These are phyloP conservation scores for Gastrophryne carolinensis DNA, from an alignment of 2,797 vertebrate genomes.

Conservation along the genomic window DNA sequence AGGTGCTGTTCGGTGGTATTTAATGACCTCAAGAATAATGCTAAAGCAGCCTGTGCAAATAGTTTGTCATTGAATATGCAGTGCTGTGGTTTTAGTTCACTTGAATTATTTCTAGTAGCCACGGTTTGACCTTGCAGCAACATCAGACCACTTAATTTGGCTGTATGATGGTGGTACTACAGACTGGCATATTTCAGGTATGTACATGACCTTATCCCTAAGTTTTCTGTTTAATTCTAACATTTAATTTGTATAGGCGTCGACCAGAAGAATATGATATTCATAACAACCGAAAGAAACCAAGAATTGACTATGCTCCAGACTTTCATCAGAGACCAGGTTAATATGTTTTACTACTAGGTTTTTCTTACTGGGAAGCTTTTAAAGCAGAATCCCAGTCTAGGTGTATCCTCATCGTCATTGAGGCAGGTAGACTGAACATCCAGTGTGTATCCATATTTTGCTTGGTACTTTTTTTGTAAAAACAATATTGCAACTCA, in stretches of 20 bases:
- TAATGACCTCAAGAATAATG: no score
- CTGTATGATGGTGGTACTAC: neutral
- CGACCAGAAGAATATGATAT: constrained; percentile 97
- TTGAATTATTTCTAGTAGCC: neutral
- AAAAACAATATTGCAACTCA: no score
- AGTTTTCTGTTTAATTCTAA: constrained; percentile 78
- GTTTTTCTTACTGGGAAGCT: no score
- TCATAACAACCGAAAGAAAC: constrained; percentile 96
- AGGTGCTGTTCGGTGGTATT: no score
- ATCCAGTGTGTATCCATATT: no score
- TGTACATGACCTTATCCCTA: constrained; percentile 7
- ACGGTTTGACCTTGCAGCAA: constrained; percentile 1
- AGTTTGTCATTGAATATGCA: constrained; percentile 8
- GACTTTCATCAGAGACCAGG: constrained; percentile 98
- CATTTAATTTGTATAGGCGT: constrained; percentile 96
- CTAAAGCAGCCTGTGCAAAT: no score
- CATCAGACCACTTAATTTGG: neutral
- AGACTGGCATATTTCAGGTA: constrained; percentile 31
- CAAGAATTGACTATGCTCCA: constrained; percentile 89
- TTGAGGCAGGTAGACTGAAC: no score
- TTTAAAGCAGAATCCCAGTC: no score
- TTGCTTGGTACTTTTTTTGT: no score
- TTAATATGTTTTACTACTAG: constrained; percentile 76
- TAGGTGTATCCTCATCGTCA: no score
- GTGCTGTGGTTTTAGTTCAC: neutral